phyloP scores from a whole-genome alignment of 1,140 invertebrate genomes.

The Heliconius hermathena region DNA sequence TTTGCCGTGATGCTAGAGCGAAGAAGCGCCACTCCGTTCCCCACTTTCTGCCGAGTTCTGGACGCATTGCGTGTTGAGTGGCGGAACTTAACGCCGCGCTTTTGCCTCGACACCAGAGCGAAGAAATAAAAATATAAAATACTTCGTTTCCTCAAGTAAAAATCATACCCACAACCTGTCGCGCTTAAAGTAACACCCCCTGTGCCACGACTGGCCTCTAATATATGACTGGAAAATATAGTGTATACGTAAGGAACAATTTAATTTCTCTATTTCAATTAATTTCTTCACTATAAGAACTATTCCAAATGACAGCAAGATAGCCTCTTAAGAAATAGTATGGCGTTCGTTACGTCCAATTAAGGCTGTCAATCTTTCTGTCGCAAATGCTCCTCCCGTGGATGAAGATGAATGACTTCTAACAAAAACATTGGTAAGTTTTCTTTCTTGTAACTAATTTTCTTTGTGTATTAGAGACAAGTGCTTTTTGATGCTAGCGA shows the following conservation, averaged over 20 bases:
- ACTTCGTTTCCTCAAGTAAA: no score
- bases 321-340: slow-evolving; percentile 35
- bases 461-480: not conserved
- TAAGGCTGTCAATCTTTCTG: slow-evolving; percentile 42
- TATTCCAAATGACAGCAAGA: not conserved
- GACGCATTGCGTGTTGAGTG: no score
- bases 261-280: not conserved
- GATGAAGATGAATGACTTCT: slow-evolving; percentile 36
- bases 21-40: no score
- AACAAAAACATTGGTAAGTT: slow-evolving; percentile 32
- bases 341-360: slow-evolving; percentile 38
- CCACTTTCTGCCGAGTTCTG: no score
- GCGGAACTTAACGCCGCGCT: no score
- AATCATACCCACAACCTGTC: no score
- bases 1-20: no score
- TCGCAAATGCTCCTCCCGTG: slow-evolving; percentile 30
- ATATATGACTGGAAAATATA: no score
- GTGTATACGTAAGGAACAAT: not conserved
- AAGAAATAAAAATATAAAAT: no score
- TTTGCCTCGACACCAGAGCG: no score
- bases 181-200: no score
- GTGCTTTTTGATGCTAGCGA: not conserved
- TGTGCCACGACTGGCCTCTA: no score
- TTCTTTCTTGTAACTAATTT: slow-evolving; percentile 10
- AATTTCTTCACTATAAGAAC: not conserved